Conservation (phyloP, 92 coral and sea anemone genomes). For the Galaxea fascicularis region DNA sequence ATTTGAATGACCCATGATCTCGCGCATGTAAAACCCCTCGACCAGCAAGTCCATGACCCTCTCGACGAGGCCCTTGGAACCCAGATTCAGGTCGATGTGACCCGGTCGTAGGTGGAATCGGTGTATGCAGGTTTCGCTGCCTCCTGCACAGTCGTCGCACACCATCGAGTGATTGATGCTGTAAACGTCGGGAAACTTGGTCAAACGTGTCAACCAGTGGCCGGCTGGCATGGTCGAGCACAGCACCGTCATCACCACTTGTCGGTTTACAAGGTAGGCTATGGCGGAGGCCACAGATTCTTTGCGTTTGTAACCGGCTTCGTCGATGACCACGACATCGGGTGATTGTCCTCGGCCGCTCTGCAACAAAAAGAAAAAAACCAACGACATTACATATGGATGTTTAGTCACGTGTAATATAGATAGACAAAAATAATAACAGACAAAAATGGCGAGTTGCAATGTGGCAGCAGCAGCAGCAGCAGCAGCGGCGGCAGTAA, state of each 20-base stretch:
- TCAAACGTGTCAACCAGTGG: slow-evolving; percentile 28
- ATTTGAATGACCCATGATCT: neutral
- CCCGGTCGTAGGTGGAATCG: slow-evolving; percentile 20
- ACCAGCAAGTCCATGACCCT: slow-evolving; percentile 26
- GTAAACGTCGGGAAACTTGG: slow-evolving; percentile 18
- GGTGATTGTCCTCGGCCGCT: slow-evolving; percentile 33
- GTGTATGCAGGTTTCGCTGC: slow-evolving; percentile 11
- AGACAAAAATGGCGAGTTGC: neutral
- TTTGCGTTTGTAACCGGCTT: slow-evolving; percentile 4
- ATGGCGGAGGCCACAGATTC: slow-evolving; percentile 27
- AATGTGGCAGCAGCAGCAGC: neutral
- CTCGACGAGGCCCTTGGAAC: neutral
- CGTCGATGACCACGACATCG: slow-evolving; percentile 1
- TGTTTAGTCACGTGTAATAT: neutral
- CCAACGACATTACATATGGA: too few species aligned
- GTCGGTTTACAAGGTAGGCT: neutral
- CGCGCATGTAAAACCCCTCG: slow-evolving; percentile 12
- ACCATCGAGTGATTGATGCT: slow-evolving; percentile 19
- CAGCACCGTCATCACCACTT: slow-evolving; percentile 10
- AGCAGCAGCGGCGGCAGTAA: neutral
- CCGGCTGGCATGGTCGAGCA: slow-evolving; percentile 28
- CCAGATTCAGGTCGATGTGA: slow-evolving; percentile 9
- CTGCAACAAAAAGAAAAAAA: neutral
- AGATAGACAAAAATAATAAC: too few species aligned
- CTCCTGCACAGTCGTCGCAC: slow-evolving; percentile 10